These are phyloP conservation scores for Lycia hirtaria DNA, from an alignment of 2,888 invertebrate species.

Conservation along the genomic window DNA sequence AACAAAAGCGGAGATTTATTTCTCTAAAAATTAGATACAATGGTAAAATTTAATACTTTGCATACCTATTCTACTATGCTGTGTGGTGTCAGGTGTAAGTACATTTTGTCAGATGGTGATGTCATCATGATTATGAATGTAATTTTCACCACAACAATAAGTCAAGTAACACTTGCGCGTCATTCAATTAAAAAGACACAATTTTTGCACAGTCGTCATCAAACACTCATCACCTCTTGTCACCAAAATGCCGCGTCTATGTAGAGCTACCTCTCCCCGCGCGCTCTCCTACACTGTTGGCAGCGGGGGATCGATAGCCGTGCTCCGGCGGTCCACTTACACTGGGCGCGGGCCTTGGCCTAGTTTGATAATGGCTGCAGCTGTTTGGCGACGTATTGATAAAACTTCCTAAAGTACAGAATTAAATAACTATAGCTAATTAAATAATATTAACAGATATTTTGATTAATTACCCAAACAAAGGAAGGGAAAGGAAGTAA, in stretches of 20 bases:
- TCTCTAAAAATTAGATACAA: too few relatives aligned
- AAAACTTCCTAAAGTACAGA: constrained; percentile 65
- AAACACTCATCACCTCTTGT: constrained; percentile 59
- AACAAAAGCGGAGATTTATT: too few relatives aligned
- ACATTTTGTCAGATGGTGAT: too few relatives aligned
- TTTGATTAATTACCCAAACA: neutral
- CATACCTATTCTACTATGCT: too few relatives aligned
- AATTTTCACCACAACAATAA: too few relatives aligned
- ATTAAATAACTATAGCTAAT: neutral
- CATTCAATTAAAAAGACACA: neutral
- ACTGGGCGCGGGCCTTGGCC: constrained; percentile 73
- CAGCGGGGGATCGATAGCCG: constrained; percentile 46
- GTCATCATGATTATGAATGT: too few relatives aligned
- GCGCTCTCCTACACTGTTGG: constrained; percentile 31
- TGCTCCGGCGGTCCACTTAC: constrained; percentile 57
- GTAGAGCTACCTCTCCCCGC: constrained; percentile 51
- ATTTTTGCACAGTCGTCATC: constrained; percentile 34
- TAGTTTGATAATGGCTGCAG: constrained; percentile 67
- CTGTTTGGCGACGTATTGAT: constrained; percentile 58
- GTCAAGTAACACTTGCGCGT: too few relatives aligned
- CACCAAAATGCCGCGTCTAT: constrained; percentile 50
- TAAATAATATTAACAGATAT: neutral
- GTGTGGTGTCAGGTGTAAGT: too few relatives aligned
- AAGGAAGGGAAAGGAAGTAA: too few relatives aligned
- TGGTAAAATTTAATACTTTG: too few relatives aligned